These are phyloP conservation scores for Acanthosepion esculentum DNA, from an alignment of 2,888 invertebrate species.

Conservation along the genomic window DNA sequence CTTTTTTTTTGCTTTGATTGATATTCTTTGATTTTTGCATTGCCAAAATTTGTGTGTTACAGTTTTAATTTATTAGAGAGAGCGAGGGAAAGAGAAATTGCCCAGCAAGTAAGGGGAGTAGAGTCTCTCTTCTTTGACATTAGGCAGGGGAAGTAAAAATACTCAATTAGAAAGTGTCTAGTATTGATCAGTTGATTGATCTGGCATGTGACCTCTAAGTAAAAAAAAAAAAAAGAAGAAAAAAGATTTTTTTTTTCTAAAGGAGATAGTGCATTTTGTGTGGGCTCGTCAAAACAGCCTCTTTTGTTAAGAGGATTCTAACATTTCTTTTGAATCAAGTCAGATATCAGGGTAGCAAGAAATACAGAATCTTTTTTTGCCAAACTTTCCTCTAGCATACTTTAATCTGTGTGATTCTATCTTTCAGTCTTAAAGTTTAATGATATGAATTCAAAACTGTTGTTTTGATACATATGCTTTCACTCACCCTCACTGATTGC, in stretches of 20 bases:
- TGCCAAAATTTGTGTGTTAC: constrained; percentile 10
- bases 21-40: background rate
- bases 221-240: background rate
- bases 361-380: background rate
- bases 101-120: background rate
- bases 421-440: too few relatives aligned
- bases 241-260: background rate
- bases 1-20: background rate
- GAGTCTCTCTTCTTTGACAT: background rate
- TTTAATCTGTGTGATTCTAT: background rate
- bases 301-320: constrained; percentile 33
- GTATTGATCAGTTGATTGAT: background rate
- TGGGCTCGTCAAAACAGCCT: background rate
- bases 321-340: background rate
- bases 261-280: background rate
- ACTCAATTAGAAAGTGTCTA: constrained; percentile 33
- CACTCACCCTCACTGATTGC: too few relatives aligned
- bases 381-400: background rate
- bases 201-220: background rate
- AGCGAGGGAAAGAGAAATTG: background rate
- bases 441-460: too few relatives aligned
- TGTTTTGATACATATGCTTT: too few relatives aligned
- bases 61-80: background rate
- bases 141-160: background rate
- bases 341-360: background rate